Conservation (phyloP, 1,140 invertebrate species). For the Lucilia cuprina region DNA sequence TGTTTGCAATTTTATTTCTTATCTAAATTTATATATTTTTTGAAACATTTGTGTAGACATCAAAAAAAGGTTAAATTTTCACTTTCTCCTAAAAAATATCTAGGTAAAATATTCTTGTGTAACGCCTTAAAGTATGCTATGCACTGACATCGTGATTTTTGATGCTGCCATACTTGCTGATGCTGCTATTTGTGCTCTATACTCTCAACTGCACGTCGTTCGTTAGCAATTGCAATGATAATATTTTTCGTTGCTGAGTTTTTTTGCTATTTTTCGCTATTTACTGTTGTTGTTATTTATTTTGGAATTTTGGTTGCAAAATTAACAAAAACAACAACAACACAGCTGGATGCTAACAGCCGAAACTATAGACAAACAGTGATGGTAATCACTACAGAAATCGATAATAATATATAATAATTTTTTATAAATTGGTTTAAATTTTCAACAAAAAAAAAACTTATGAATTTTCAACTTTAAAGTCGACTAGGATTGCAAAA, state of each 20-base stretch:
- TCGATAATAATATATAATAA: neutral
- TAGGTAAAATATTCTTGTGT: slow-evolving; percentile 16
- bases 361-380: neutral
- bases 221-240: neutral
- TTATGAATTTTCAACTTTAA: neutral
- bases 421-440: too few relatives aligned
- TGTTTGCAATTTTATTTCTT: neutral
- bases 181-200: neutral
- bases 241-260: neutral
- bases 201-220: slow-evolving; percentile 8
- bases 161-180: neutral
- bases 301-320: neutral
- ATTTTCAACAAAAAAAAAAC: neutral
- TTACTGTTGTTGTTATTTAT: too few relatives aligned
- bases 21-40: neutral
- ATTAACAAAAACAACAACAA: neutral
- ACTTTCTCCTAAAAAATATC: neutral
- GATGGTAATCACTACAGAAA: neutral
- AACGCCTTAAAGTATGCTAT: slow-evolving; percentile 31
- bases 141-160: slow-evolving; percentile 6
- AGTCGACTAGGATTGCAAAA: too few relatives aligned
- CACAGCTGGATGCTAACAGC: neutral
- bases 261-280: neutral
- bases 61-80: neutral
- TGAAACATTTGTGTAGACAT: neutral